phyloP scores from a whole-genome alignment of 2,797 vertebrate genomes.

The Falco berigora region DNA sequence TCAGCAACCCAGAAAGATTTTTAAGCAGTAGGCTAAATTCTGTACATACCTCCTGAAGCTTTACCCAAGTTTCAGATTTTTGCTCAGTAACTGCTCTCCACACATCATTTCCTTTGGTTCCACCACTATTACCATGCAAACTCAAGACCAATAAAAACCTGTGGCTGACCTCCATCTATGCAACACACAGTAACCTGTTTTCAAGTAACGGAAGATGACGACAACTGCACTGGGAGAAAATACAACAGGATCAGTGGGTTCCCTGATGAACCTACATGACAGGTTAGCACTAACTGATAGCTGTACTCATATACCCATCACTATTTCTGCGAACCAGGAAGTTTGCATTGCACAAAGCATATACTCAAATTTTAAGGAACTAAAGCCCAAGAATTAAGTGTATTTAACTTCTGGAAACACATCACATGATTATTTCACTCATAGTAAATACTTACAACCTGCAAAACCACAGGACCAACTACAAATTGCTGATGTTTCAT shows the following conservation, averaged over 20 bases:
- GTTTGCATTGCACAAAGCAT: not conserved
- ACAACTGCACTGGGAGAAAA: not conserved
- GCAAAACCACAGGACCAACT: not conserved
- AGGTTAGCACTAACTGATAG: not conserved
- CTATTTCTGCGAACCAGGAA: not conserved
- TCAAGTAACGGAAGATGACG: not conserved
- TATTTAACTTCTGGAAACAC: conserved; percentile 19
- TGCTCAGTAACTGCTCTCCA: not conserved
- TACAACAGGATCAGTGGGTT: not conserved
- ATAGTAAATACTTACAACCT: not conserved
- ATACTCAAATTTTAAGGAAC: not conserved
- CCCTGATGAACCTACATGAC: not conserved
- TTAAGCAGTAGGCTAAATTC: not conserved
- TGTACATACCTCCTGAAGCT: not conserved
- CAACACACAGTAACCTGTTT: not conserved
- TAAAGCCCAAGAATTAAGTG: not conserved
- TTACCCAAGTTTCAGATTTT: not conserved
- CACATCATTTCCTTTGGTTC: not conserved
- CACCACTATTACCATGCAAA: not conserved
- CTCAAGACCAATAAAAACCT: not conserved
- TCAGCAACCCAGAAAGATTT: not conserved
- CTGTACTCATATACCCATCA: not conserved
- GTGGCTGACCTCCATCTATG: not conserved
- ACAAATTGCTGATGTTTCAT: not conserved
- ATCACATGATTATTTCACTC: not conserved